Base-by-base conservation (phyloP, 92 coral and sea anemone genomes). In the Porites cylindrica region DNA sequence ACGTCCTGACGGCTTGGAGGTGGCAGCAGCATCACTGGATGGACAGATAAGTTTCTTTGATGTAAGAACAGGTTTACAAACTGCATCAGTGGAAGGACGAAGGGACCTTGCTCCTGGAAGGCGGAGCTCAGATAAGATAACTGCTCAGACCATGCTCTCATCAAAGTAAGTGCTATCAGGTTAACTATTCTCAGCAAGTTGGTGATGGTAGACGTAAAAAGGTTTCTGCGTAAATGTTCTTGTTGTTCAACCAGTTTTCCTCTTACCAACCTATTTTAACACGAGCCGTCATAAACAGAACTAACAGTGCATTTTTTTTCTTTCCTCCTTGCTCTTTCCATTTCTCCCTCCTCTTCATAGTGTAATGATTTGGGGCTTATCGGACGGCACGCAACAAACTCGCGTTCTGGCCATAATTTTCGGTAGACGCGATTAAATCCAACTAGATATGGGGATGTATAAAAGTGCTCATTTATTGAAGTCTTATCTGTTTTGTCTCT, bases 41-140 rank as follows among this genome's bases (percentile, higher is more conserved):
- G 92, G 99, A 19, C 94, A 93, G 66, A 86, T 97, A 80, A 94
- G 95, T 74, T 97, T 97, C 94, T 97, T 98, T 98, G 93, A 93
- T 66, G 80, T 97, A 29, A 91, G 86, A 64, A 69, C 91, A 6
- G 98, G 98, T 11, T 72, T 91, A 4, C 98, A 97, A 83, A 89
- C 88, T 29, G 91, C 93, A 56, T 92, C 97, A 51, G 96, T 97
- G 68, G 99, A 97, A 64, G 99, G 99, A 3, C 98, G 93, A 1
- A 84, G 92, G 62, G 99, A 97, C 79, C 84, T 97, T 5, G 97
- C 94, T 7, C 85, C 89, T 8, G 98, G 97, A 64, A 92, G 98
- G 43, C 82, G 89, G 70, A 73, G 88, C 56, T 83, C 88, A 20
- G 98, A 95, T 77, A 92, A 92, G 93, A 93, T 97, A 20, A 90